phyloP scores from a whole-genome alignment of 2,113 vertebrate species.

The Mystacornis crossleyi region DNA sequence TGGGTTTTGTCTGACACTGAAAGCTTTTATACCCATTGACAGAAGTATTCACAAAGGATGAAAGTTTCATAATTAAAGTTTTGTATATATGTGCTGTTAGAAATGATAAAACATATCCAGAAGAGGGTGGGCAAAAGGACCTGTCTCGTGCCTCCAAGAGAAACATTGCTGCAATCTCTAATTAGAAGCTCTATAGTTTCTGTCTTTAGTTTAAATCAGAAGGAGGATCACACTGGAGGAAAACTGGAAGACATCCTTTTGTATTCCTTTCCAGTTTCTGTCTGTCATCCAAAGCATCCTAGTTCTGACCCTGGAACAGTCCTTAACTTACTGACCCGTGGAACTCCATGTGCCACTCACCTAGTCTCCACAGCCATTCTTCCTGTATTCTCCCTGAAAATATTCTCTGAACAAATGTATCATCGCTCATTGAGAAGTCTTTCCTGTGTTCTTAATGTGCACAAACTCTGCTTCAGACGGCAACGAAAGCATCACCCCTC shows the following conservation, averaged over 20 bases:
- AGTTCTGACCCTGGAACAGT: neutral
- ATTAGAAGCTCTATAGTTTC: neutral
- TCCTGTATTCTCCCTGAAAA: neutral
- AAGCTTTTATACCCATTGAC: neutral
- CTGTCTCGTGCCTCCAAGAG: accelerated
- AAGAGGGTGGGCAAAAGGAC: neutral
- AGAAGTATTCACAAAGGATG: neutral
- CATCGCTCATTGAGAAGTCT: neutral
- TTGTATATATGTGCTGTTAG: neutral
- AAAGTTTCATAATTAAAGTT: neutral
- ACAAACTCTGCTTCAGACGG: neutral
- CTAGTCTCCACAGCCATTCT: neutral
- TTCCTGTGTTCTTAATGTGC: neutral
- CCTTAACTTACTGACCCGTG: neutral
- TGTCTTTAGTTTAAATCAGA: neutral
- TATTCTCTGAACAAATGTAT: neutral
- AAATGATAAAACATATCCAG: neutral
- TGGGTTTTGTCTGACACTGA: neutral
- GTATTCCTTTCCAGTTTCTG: neutral
- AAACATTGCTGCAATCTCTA: neutral
- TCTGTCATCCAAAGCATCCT: neutral
- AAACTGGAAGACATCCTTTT: neutral
- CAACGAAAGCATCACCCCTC: neutral
- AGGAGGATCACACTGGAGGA: neutral
- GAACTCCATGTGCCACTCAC: neutral